A percentile compares a stretch with the other conserved stretches of the same genome.
Conservation (phyloP, 2,797 vertebrate species). For the Catostomus latipinnis region DNA sequence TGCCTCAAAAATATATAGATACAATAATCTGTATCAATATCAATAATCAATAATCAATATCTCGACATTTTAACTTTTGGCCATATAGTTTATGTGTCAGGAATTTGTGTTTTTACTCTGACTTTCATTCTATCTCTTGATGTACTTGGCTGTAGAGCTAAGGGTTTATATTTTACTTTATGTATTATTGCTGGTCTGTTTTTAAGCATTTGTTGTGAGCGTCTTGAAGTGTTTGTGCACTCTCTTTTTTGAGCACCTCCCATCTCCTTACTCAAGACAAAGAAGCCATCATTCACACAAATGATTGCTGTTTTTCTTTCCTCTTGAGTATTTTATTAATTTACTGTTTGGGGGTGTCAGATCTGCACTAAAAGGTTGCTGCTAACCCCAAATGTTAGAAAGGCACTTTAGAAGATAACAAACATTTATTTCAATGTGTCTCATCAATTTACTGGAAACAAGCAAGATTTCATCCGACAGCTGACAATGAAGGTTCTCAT, state of each 20-base stretch:
- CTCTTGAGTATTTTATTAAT: neutral
- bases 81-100: neutral
- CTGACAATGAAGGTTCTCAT: neutral
- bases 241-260: neutral
- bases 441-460: neutral
- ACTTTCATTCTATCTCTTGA: neutral
- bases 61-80: too few species aligned
- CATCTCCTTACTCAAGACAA: too few species aligned
- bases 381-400: neutral
- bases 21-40: too few species aligned
- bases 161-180: neutral
- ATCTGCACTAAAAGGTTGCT: neutral
- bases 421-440: neutral
- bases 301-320: neutral
- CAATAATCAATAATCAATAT: too few species aligned
- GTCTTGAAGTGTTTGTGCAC: neutral
- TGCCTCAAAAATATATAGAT: too few species aligned
- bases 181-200: conserved; percentile 1
- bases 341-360: neutral
- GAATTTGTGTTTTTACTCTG: neutral
- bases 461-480: neutral
- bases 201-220: neutral
- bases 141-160: neutral
- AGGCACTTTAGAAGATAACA: neutral
- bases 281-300: neutral